Percentiles rank a stretch among this genome's conserved stretches.
Evolutionary conservation across 2,113 vertebrate species (phyloP).

Genomic region (Brachionichthys hirsutus): DNA sequence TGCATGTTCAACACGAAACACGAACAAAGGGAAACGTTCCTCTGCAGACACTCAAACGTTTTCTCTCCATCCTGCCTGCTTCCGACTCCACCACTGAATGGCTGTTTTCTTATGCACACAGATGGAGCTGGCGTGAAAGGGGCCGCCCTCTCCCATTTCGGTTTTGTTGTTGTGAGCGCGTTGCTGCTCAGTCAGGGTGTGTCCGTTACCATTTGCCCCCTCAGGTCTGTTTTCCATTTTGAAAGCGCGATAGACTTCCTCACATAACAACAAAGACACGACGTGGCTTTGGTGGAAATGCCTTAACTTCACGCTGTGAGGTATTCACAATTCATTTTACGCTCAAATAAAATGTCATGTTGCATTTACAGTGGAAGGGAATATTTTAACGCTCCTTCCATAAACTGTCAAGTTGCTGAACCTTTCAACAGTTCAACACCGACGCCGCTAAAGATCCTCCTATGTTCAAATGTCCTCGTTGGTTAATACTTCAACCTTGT

Average conservation of each 20-base stretch:
- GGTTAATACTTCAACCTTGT: not conserved
- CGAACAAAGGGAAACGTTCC: slow-evolving; percentile 29
- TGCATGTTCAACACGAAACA: slow-evolving; percentile 33
- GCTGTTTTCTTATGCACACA: slow-evolving; percentile 67
- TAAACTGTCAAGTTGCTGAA: no score
- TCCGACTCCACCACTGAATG: slow-evolving; percentile 4
- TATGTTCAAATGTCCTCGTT: not conserved
- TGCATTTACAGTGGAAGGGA: not conserved
- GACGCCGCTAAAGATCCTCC: no score
- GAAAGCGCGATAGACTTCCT: slow-evolving; percentile 55
- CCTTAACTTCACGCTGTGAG: not conserved
- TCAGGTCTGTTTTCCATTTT: slow-evolving; percentile 60
- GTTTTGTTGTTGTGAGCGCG: slow-evolving; percentile 39
- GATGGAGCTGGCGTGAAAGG: slow-evolving; percentile 67
- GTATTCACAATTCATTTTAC: not conserved
- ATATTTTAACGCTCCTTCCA: no score
- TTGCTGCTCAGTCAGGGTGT: slow-evolving; percentile 49
- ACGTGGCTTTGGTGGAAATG: not conserved
- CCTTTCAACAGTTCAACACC: not conserved
- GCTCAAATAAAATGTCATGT: not conserved
- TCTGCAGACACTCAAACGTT: slow-evolving; percentile 3
- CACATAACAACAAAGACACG: slow-evolving; percentile 1
- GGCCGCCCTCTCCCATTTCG: slow-evolving; percentile 53
- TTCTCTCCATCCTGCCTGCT: slow-evolving; percentile 3
- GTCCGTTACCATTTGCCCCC: slow-evolving; percentile 56